These are phyloP conservation scores for Mormyrus proboscirostris DNA, from an alignment of 2,797 vertebrate species.

Conservation along the genomic window DNA sequence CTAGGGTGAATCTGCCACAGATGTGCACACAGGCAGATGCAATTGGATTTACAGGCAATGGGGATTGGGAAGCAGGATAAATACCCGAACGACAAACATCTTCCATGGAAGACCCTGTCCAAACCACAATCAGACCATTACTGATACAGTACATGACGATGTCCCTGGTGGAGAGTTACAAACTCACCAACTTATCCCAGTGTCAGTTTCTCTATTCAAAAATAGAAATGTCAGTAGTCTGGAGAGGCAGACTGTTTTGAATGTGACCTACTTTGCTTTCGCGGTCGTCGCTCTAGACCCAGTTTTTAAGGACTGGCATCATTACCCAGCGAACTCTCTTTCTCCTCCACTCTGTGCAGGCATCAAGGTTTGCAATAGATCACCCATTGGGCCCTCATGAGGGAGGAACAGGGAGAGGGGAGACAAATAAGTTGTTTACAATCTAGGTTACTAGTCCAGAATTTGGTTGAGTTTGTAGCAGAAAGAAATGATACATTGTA, in stretches of 20 bases:
- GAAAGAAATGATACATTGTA: neutral
- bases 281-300: constrained; percentile 15
- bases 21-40: neutral
- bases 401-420: neutral
- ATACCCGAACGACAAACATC: neutral
- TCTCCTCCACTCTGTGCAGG: neutral
- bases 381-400: neutral
- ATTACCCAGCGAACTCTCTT: constrained; percentile 14
- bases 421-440: neutral
- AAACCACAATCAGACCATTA: neutral
- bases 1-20: neutral
- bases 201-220: neutral
- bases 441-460: constrained; percentile 16
- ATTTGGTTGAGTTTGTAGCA: neutral
- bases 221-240: neutral
- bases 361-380: neutral
- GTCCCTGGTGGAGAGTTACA: neutral
- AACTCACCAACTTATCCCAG: neutral
- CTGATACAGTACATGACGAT: neutral
- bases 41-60: neutral
- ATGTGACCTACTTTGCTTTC: constrained; percentile 3
- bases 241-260: neutral
- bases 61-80: neutral
- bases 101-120: neutral
- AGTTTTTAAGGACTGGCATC: constrained; percentile 25